phyloP scores from a whole-genome alignment of 2,797 vertebrate genomes.

The Clarias fuscus region DNA sequence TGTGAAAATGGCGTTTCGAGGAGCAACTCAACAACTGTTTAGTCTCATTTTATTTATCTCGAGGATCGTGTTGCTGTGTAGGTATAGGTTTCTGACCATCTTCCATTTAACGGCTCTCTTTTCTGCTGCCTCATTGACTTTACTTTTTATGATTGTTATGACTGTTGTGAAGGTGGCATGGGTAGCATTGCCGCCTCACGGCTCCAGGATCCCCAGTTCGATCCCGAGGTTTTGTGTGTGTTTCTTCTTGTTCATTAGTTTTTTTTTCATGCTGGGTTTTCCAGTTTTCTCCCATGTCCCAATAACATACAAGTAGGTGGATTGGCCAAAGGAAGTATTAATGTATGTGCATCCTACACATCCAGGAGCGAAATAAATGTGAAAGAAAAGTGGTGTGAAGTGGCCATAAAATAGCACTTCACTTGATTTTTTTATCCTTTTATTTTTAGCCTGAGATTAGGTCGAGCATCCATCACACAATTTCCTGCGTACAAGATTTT shows the following conservation, averaged over 20 bases:
- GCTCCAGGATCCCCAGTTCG: not conserved
- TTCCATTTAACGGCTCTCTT: not conserved
- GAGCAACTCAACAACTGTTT: constrained; percentile 56
- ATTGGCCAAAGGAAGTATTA: not conserved
- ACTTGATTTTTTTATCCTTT: too few species aligned
- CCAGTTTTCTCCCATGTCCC: not conserved
- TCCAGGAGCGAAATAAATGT: too few species aligned
- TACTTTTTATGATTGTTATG: not conserved
- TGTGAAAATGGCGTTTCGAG: constrained; percentile 52
- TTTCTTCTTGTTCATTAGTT: not conserved
- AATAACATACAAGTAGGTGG: not conserved
- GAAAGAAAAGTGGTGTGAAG: too few species aligned
- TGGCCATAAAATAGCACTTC: too few species aligned
- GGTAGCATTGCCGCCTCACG: not conserved
- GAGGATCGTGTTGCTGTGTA: constrained; percentile 47
- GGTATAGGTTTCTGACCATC: constrained; percentile 25
- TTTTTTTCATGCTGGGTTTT: not conserved
- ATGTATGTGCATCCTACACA: not conserved
- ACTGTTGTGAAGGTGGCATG: not conserved
- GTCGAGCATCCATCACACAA: too few species aligned
- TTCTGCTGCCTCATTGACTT: not conserved
- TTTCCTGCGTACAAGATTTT: too few species aligned
- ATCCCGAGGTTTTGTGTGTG: not conserved
- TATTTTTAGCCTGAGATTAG: too few species aligned
- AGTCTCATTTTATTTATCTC: constrained; percentile 55